Base-by-base conservation (phyloP, 2,113 vertebrate genomes). In the Chitala chitala region DNA sequence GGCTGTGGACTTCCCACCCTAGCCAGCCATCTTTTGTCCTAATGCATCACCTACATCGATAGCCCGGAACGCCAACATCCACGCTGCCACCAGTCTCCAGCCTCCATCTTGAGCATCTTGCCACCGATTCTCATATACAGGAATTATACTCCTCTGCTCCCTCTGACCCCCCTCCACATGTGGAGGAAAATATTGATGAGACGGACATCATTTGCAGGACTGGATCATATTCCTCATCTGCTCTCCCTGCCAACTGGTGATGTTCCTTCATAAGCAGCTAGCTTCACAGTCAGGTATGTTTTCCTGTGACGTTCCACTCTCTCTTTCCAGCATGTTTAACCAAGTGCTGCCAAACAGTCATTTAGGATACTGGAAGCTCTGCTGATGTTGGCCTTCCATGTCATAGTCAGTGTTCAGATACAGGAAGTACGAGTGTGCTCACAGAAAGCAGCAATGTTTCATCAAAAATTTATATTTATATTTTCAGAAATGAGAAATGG, bases 181-280 rank as follows among this genome's bases (percentile, higher is more conserved):
- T 79, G 72, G 84, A 90, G 90, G 84, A 76, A 78, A 79, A 75
- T 10, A 76, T 80, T 87, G 89, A 90, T 89, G 79, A 81, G 83
- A 88, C 87, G 83, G 89, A 90, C 86, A 91, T n/a, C n/a, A 85
- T 81, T 88, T 88, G 90, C 89, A 88, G 89, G 79, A 78, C 82
- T 80, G 80, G 83, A 84, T 88, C 86, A n/a, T 83, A 85, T 80
- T 69, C 22, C 1, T 73, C 75, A 17, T 48, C 59, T 69, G 29
- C 59, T 82, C 83, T 78, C 65, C 77, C 82, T 84, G 81, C 83
- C 73, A 53, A 72, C 64, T 51, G 71, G 78, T 59, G 76, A 84
- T 82, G n/a, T 78, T 74, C 29, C 4, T 73, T 81, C 77, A 24
- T 29, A 48, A 79, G 82, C 83, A 68, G 81, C 24, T 73, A 44